Conservation (phyloP, 2,113 vertebrate genomes). For the mouse (Mus musculus) region GRCm39 chr16:20219001-20219500, state of each 20-base stretch:
- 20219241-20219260: conserved; percentile 95
- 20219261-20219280: conserved; percentile 88
- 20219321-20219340: conserved; percentile 80
- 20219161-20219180: conserved; percentile 92
- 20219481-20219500: conserved; percentile 85
- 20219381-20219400: conserved; percentile 87
- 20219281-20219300: conserved; percentile 82
- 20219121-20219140: conserved; percentile 87
- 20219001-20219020: conserved; percentile 82
- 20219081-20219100: conserved; percentile 83
- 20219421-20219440: conserved; percentile 83
- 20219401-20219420: conserved; percentile 83
- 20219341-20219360: conserved; percentile 87
- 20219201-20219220: conserved; percentile 95
- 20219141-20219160: conserved; percentile 85
- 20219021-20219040: conserved; percentile 92
- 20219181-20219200: conserved; percentile 96
- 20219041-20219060: conserved; percentile 86
- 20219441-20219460: conserved; percentile 81
- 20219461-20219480: conserved; percentile 82
- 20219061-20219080: conserved; percentile 79
- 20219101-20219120: conserved; percentile 83
- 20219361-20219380: conserved; percentile 89
- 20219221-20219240: conserved; percentile 95
- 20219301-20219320: conserved; percentile 79